These are phyloP conservation scores for Ceraclea dissimilis DNA, from an alignment of 2,888 invertebrate species.

Conservation along the genomic window DNA sequence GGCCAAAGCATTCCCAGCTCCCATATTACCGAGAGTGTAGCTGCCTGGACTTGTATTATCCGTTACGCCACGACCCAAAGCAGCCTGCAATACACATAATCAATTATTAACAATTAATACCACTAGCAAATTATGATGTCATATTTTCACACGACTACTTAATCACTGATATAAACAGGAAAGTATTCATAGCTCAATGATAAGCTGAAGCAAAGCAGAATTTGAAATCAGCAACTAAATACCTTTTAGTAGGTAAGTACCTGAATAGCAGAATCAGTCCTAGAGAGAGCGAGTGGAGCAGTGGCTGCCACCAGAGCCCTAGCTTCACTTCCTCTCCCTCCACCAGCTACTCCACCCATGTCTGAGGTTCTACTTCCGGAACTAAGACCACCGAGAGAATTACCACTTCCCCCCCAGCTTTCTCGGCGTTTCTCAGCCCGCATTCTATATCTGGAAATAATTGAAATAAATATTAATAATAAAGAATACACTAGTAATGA, in stretches of 20 bases:
- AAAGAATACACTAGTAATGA: too few species aligned
- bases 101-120: neutral
- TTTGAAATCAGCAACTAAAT: too few species aligned
- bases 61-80: constrained; percentile 40
- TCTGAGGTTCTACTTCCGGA: neutral
- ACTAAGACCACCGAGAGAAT: constrained; percentile 11
- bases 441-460: constrained; percentile 46
- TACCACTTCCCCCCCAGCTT: constrained; percentile 45
- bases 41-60: constrained; percentile 39
- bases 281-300: constrained; percentile 37
- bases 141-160: too few species aligned
- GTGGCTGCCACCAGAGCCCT: constrained; percentile 27
- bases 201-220: too few species aligned
- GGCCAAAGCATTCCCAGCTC: constrained; percentile 83
- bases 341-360: constrained; percentile 44
- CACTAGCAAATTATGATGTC: too few species aligned
- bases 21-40: constrained; percentile 72
- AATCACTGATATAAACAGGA: too few species aligned
- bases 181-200: too few species aligned
- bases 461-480: neutral
- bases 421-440: constrained; percentile 71
- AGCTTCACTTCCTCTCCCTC: constrained; percentile 35
- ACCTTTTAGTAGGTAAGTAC: too few species aligned
- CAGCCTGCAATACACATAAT: constrained; percentile 32
- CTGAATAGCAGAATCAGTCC: constrained; percentile 45